These are phyloP conservation scores for Escarpia spicata DNA, from an alignment of 2,888 invertebrate species.

Conservation along the genomic window DNA sequence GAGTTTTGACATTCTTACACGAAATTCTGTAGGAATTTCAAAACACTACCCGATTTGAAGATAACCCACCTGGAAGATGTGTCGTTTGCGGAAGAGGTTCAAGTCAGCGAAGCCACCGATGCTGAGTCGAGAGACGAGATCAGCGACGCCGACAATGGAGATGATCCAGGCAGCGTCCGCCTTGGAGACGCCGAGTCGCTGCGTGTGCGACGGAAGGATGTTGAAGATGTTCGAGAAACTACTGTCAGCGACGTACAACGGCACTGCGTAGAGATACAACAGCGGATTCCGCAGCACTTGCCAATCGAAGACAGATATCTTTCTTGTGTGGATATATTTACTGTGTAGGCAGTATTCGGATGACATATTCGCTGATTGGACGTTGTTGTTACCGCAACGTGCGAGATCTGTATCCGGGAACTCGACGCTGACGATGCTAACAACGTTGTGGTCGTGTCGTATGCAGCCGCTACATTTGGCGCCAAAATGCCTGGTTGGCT, in stretches of 20 bases:
- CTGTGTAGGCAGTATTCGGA: neutral
- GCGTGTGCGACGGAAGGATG: conserved; percentile 80
- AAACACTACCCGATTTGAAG: neutral
- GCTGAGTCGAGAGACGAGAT: conserved; percentile 77
- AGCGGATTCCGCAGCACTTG: conserved; percentile 75
- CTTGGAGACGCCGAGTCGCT: conserved; percentile 73
- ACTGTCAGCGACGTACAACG: conserved; percentile 80
- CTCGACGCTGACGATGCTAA: neutral
- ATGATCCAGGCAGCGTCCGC: conserved; percentile 76
- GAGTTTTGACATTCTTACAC: too few relatives aligned
- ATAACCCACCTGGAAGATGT: conserved; percentile 24
- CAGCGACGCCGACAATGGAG: conserved; percentile 79
- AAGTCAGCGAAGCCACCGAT: conserved; percentile 68
- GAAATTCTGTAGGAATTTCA: too few relatives aligned
- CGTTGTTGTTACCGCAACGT: neutral
- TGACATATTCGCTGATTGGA: neutral
- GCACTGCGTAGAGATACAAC: conserved; percentile 78
- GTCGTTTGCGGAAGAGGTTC: conserved; percentile 32
- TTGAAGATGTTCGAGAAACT: conserved; percentile 82
- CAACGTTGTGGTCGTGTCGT: neutral
- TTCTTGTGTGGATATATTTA: neutral
- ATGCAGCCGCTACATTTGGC: neutral
- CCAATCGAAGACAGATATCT: conserved; percentile 71
- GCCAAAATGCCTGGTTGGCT: neutral
- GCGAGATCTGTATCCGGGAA: neutral